These are phyloP conservation scores for Propsilocerus akamusi DNA, from an alignment of 1,140 invertebrate genomes.

Conservation along the genomic window DNA sequence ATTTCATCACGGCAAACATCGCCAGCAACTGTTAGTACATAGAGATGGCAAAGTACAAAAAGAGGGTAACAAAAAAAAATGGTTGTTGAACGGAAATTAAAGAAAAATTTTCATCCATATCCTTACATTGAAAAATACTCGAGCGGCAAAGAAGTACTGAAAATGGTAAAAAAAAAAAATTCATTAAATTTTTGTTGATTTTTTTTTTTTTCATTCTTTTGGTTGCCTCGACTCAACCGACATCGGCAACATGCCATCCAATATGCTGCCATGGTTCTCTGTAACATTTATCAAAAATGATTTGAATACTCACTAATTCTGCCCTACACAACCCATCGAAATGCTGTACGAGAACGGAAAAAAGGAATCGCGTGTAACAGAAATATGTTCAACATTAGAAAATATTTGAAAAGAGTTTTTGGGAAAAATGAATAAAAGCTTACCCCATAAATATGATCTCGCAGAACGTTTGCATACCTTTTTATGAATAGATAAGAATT, in stretches of 20 bases:
- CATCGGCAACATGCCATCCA: too few relatives aligned
- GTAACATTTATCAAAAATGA: too few relatives aligned
- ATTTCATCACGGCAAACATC: neutral
- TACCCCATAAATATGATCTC: constrained; percentile 30
- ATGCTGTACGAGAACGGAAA: constrained; percentile 22
- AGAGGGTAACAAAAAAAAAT: neutral
- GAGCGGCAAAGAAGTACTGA: too few relatives aligned
- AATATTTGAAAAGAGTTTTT: too few relatives aligned
- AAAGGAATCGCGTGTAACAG: neutral
- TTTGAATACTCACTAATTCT: constrained; percentile 18
- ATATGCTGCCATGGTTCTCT: too few relatives aligned
- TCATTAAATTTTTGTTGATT: too few relatives aligned
- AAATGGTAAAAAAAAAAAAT: too few relatives aligned
- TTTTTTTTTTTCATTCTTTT: too few relatives aligned
- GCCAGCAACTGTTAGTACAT: neutral
- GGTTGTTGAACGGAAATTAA: neutral
- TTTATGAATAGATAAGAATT: too few relatives aligned
- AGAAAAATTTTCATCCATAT: too few relatives aligned
- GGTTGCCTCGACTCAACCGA: too few relatives aligned
- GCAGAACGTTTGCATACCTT: constrained; percentile 29
- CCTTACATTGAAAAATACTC: too few relatives aligned
- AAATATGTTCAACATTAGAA: neutral
- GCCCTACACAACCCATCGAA: constrained; percentile 28
- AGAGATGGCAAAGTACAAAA: neutral
- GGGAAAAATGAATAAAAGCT: constrained; percentile 9